phyloP scores from a whole-genome alignment of 1,140 invertebrate species.

The Rhagoletis zephyria region DNA sequence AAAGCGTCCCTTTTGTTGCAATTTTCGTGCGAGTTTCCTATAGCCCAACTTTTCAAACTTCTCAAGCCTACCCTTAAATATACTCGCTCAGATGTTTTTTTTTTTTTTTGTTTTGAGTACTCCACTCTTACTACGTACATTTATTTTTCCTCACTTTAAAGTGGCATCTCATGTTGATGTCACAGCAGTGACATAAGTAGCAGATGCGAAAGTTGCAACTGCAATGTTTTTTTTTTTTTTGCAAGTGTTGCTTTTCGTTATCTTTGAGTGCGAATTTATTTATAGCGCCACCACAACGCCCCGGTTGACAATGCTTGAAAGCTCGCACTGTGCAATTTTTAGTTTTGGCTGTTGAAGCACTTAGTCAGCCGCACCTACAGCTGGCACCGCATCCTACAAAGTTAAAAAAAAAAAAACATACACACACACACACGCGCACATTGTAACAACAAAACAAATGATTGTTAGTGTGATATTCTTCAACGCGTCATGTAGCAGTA shows the following conservation, averaged over 20 bases:
- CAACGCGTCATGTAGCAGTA: background rate
- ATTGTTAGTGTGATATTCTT: background rate
- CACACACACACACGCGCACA: background rate
- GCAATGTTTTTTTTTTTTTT: conserved; percentile 1
- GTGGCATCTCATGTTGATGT: conserved; percentile 43
- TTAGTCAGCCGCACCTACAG: conserved; percentile 20
- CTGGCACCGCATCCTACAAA: background rate
- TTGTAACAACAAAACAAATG: background rate
- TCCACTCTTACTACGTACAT: background rate
- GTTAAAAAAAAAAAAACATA: background rate
- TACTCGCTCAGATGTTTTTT: too few relatives aligned
- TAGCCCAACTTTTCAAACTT: too few relatives aligned
- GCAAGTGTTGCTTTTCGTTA: background rate
- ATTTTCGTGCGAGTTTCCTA: too few relatives aligned
- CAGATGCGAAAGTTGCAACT: conserved; percentile 43
- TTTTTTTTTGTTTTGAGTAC: too few relatives aligned
- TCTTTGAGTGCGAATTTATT: conserved; percentile 47
- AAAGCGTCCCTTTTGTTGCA: too few relatives aligned
- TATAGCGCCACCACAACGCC: conserved; percentile 30
- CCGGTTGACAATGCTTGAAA: conserved; percentile 30
- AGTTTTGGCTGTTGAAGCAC: conserved; percentile 38
- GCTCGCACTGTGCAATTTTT: conserved; percentile 39
- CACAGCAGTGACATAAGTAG: conserved; percentile 46
- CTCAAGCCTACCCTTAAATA: too few relatives aligned
- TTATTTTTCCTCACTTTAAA: background rate